phyloP scores from a whole-genome alignment of 2,888 invertebrate genomes.

The Cephus spinipes region DNA sequence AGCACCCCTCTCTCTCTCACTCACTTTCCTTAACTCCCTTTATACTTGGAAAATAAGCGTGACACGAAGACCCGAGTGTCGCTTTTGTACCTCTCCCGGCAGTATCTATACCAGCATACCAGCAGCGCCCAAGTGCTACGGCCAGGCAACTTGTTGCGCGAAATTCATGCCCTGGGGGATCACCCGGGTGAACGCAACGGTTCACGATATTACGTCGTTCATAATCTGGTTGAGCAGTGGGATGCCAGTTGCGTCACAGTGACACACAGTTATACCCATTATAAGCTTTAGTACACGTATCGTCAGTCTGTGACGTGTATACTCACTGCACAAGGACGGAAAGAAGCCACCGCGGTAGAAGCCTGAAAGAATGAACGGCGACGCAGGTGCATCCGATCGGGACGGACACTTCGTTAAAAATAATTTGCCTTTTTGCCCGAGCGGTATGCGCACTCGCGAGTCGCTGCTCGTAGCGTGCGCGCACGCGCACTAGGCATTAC shows the following conservation, averaged over 20 bases:
- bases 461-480: conserved; percentile 31
- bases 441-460: conserved; percentile 36
- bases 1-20: not conserved
- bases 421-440: conserved; percentile 49
- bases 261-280: not conserved
- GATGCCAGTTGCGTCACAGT: not conserved
- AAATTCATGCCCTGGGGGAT: conserved; percentile 51
- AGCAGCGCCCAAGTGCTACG: conserved; percentile 1
- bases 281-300: not conserved
- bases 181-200: conserved; percentile 29
- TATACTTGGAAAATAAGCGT: not conserved
- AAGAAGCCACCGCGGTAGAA: not conserved
- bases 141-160: conserved; percentile 54
- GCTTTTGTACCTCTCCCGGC: conserved; percentile 33
- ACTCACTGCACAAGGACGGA: not conserved
- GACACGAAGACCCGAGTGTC: not conserved
- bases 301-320: not conserved
- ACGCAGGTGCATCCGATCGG: not conserved
- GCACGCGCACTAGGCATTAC: conserved; percentile 27
- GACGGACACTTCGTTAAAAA: conserved; percentile 49
- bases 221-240: not conserved
- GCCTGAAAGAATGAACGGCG: not conserved
- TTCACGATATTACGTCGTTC: not conserved
- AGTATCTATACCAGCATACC: conserved; percentile 12
- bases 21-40: not conserved